Conservation (phyloP, 2,113 vertebrate genomes). For the Triplophysa tibetana region DNA sequence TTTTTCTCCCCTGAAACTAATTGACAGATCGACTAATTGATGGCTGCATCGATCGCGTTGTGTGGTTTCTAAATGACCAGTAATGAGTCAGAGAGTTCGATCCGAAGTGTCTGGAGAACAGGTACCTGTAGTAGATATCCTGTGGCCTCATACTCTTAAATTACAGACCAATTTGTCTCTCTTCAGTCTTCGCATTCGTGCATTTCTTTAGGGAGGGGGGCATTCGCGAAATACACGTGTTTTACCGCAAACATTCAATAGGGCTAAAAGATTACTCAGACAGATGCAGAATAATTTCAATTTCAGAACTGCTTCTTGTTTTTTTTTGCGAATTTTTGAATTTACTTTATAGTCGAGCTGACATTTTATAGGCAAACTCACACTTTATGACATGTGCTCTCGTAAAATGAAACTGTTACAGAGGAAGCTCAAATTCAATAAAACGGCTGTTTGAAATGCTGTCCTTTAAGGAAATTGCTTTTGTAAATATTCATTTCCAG, state of each 20-base stretch:
- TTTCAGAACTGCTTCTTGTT: background rate
- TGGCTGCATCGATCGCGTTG: conserved; percentile 50
- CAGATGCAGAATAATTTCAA: background rate
- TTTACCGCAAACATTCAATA: background rate
- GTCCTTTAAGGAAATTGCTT: background rate
- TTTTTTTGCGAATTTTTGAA: background rate
- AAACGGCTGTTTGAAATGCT: background rate
- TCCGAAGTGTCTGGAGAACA: conserved; percentile 13
- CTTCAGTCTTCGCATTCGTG: background rate
- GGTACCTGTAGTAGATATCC: background rate
- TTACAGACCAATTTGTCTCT: background rate
- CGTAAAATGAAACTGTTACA: conserved; percentile 1
- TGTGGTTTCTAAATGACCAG: conserved; percentile 47
- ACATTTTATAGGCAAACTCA: background rate
- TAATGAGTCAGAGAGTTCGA: conserved; percentile 45
- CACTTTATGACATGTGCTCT: background rate
- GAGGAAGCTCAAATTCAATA: background rate
- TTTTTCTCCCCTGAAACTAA: conserved; percentile 44
- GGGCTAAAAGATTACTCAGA: background rate
- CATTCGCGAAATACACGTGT: background rate
- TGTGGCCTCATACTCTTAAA: background rate
- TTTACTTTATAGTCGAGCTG: conserved; percentile 1
- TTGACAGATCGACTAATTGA: conserved; percentile 57
- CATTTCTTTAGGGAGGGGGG: no score
- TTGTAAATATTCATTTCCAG: background rate